Base-by-base conservation (phyloP, 2,113 vertebrate genomes). In the Clarias batrachus region DNA sequence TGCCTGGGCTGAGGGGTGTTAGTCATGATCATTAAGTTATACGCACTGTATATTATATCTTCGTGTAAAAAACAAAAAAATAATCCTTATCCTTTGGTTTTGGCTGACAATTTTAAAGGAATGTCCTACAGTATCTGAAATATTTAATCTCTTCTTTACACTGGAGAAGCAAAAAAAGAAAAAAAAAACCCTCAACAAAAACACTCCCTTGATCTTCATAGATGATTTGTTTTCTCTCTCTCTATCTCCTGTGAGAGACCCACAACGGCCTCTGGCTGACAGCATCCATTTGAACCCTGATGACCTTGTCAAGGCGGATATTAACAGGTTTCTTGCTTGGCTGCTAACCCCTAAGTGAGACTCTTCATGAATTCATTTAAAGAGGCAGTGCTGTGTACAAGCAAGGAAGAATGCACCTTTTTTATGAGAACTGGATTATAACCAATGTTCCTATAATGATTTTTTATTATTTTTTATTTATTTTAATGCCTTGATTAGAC, bases 281-380 rank as follows among this genome's bases (percentile, higher is more conserved):
- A 60, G 85, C 59, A 71, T 81, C 21, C 13, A 52, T 86, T 81
- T 81, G 59, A 81, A 80, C 85, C 76, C 63, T 70, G 41, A 30
- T 81, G 59, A 71, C 85, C 85, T 81, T 81, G 84, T 78, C 74
- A 66, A 85, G n/a, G 21, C 62, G 66, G 74, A 79, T 77, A 65
- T 85, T 85, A 85, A 85, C 83, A 65, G 83, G 71, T 77, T 77
- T 77, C 73, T 65, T 84, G 30, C 16, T 63, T 85, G 83, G 73
- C 73, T 65, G 59, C 73, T 85, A 65, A 60, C 73, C 83, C 59
- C 41, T 85, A 85, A 77, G 71, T 85, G 83, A 82, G 62, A 68
- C 81, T 19, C 62, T 82, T 41, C 23, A 21, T 68, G 37, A 84
- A 84, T 84, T 73, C 37, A 52, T 85, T 85, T 85, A 65, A 63